phyloP scores from a whole-genome alignment of 1,140 invertebrate species.

The Rhopalosiphum maidis region DNA sequence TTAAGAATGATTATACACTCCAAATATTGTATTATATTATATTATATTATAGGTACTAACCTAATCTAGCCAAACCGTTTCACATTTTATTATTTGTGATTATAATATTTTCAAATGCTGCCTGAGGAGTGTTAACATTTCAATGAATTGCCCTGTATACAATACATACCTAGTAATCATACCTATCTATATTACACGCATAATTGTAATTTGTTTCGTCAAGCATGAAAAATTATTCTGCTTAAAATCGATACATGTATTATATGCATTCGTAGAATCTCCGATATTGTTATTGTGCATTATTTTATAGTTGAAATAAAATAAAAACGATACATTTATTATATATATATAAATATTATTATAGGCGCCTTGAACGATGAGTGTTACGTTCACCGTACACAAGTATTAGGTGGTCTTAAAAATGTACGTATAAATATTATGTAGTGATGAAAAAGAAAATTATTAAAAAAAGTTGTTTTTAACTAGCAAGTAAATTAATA shows the following conservation, averaged over 20 bases:
- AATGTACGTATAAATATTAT: background rate
- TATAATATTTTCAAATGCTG: background rate
- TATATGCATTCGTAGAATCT: background rate
- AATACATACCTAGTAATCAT: background rate
- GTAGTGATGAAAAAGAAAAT: background rate
- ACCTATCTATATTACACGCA: too few species aligned
- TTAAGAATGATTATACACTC: background rate
- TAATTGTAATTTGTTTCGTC: background rate
- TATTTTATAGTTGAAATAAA: background rate
- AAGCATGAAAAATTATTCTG: background rate
- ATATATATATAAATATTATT: background rate
- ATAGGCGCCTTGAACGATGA: background rate
- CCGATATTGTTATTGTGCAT: background rate
- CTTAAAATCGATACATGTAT: background rate
- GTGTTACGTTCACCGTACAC: background rate
- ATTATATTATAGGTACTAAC: background rate
- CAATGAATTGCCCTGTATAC: background rate
- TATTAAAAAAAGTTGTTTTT: background rate
- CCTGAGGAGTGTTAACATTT: background rate
- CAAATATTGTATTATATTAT: background rate
- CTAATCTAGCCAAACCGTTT: background rate
- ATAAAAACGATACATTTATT: background rate
- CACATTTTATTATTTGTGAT: background rate
- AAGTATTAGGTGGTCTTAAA: background rate
- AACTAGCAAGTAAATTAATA: background rate